phyloP scores from a whole-genome alignment of 2,888 invertebrate genomes.

The Volucella inanis region DNA sequence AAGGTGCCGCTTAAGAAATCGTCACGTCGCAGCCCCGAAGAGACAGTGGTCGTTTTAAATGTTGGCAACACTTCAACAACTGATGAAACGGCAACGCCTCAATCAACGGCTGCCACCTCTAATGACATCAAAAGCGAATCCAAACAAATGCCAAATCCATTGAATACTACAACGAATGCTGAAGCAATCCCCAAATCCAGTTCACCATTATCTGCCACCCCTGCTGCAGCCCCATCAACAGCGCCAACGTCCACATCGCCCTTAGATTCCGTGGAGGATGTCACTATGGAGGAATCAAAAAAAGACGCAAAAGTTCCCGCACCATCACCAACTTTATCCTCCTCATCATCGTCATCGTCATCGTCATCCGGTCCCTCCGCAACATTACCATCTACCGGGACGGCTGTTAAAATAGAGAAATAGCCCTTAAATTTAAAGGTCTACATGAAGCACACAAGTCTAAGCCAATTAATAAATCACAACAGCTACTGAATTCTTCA shows the following conservation, averaged over 20 bases:
- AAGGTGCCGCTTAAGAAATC: constrained; percentile 79
- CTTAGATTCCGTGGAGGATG: constrained; percentile 72
- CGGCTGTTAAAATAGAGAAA: constrained; percentile 57
- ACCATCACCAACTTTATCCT: constrained; percentile 61
- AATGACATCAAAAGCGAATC: constrained; percentile 60
- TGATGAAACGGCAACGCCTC: constrained; percentile 24
- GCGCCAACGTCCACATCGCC: constrained; percentile 69
- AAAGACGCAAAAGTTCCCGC: constrained; percentile 57
- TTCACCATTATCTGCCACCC: constrained; percentile 54
- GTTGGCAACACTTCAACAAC: constrained; percentile 19
- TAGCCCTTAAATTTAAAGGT: constrained; percentile 70
- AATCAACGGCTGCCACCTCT: constrained; percentile 14
- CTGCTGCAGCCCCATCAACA: constrained; percentile 59
- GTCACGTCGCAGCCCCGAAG: constrained; percentile 78
- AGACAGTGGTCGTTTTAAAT: constrained; percentile 76
- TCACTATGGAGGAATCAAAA: constrained; percentile 55
- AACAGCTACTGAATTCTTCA: constrained; percentile 39
- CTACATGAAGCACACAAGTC: constrained; percentile 63
- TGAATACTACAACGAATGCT: constrained; percentile 64
- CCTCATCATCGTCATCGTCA: constrained; percentile 58
- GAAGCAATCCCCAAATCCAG: constrained; percentile 56
- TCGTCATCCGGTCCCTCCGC: constrained; percentile 28
- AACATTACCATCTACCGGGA: constrained; percentile 39
- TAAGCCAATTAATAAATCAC: constrained; percentile 69
- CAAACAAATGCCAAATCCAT: constrained; percentile 68